Conservation (phyloP, 2,888 invertebrate genomes). For the Nematopogon swammerdamellus region DNA sequence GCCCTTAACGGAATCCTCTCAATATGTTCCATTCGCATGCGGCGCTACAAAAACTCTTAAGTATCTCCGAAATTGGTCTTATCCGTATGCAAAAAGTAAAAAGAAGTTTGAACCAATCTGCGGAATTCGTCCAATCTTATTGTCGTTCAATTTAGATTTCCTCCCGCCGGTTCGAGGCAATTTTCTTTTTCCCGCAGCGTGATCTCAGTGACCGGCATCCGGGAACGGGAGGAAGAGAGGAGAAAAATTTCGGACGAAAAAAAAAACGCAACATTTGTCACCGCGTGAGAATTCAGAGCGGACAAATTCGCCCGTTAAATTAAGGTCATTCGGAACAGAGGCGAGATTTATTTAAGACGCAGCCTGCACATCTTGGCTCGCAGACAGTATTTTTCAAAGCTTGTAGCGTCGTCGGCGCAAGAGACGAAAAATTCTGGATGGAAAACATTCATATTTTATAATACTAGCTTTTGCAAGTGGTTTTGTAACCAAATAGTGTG, state of each 20-base stretch:
- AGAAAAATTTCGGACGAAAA: constrained; percentile 21
- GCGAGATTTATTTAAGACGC: neutral
- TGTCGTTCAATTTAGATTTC: neutral
- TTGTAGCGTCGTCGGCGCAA: no score
- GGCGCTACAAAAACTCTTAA: neutral
- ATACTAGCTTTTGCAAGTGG: no score
- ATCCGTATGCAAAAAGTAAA: neutral
- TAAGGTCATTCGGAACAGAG: constrained; percentile 33
- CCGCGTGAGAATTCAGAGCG: constrained; percentile 53
- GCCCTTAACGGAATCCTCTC: no score
- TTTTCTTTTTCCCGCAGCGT: neutral
- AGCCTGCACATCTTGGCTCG: no score
- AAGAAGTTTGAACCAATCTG: neutral
- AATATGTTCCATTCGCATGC: neutral
- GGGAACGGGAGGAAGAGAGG: neutral
- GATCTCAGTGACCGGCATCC: neutral
- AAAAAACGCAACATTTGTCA: constrained; percentile 52
- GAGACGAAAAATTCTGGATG: no score
- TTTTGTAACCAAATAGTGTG: no score
- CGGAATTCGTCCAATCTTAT: neutral
- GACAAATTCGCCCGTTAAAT: constrained; percentile 55
- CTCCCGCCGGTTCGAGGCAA: neutral
- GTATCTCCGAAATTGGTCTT: neutral
- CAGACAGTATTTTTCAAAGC: no score
- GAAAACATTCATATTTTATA: no score